phyloP scores from a whole-genome alignment of 2,888 invertebrate species.

The Clostera curtula region DNA sequence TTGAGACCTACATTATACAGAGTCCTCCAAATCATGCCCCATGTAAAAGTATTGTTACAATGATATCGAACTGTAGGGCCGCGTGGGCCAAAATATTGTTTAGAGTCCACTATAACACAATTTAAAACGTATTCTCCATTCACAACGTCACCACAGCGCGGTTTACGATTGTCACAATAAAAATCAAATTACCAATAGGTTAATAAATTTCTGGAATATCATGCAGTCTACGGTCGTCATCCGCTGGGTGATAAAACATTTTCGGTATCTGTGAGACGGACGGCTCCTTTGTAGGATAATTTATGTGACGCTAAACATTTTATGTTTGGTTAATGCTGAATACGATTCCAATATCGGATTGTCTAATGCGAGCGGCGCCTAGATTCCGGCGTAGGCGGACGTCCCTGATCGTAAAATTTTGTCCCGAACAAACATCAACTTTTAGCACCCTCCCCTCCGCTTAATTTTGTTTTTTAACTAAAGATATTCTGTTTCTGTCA shows the following conservation, averaged over 20 bases:
- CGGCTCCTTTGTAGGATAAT: constrained; percentile 65
- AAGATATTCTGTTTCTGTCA: constrained; percentile 54
- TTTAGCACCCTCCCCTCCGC: constrained; percentile 46
- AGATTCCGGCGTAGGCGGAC: constrained; percentile 51
- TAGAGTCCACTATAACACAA: constrained; percentile 63
- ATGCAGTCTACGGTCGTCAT: constrained; percentile 47
- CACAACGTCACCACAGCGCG: constrained; percentile 42
- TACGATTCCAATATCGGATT: constrained; percentile 60
- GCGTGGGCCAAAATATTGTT: constrained; percentile 47
- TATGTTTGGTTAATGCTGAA: constrained; percentile 65
- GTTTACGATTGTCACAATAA: constrained; percentile 46
- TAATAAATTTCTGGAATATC: constrained; percentile 42
- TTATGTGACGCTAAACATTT: constrained; percentile 69
- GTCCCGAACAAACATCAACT: constrained; percentile 63
- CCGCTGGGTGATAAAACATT: constrained; percentile 67
- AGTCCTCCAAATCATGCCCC: constrained; percentile 64
- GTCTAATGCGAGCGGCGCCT: constrained; percentile 69
- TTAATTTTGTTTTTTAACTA: constrained; percentile 57
- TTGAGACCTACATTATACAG: constrained; percentile 66
- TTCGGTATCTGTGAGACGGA: constrained; percentile 49
- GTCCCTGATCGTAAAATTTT: constrained; percentile 57
- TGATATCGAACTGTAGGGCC: constrained; percentile 34
- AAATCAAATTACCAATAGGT: constrained; percentile 36
- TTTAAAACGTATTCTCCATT: constrained; percentile 60
- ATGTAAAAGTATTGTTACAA: constrained; percentile 54